Evolutionary conservation across 2,888 invertebrate species (phyloP).

Genomic region (Stramonita haemastoma): DNA sequence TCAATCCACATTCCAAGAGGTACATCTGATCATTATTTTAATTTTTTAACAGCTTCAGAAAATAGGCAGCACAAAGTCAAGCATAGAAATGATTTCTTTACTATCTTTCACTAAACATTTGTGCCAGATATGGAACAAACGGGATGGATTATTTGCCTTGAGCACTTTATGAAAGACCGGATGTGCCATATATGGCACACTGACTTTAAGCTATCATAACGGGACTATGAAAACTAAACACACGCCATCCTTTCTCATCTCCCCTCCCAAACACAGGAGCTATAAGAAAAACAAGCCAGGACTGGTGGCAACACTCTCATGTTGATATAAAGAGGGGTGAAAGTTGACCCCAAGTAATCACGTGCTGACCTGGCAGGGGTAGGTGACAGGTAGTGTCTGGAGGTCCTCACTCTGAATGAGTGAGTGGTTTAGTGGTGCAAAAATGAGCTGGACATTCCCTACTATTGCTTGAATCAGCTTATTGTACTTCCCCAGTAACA

Average conservation of each 20-base stretch:
- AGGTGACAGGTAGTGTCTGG: too few relatives aligned
- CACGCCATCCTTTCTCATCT: neutral
- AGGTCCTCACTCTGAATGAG: too few relatives aligned
- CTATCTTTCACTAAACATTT: neutral
- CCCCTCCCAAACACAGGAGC: neutral
- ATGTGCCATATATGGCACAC: neutral
- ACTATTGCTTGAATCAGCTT: too few relatives aligned
- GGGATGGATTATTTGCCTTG: neutral
- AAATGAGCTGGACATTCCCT: too few relatives aligned
- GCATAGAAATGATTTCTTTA: neutral
- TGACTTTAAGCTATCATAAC: neutral
- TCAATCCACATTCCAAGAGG: too few relatives aligned
- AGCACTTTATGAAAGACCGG: neutral
- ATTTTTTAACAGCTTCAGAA: too few relatives aligned
- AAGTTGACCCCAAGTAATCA: neutral
- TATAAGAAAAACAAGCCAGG: neutral
- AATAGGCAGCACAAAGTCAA: too few relatives aligned
- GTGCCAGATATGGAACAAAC: neutral
- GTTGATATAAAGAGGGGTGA: neutral
- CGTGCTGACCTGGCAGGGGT: neutral
- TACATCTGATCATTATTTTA: too few relatives aligned
- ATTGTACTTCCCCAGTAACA: too few relatives aligned
- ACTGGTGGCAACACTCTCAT: conserved; percentile 2
- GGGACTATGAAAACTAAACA: neutral
- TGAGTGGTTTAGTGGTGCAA: too few relatives aligned